Base-by-base conservation (phyloP, 2,113 vertebrate species). In the Brachyistius frenatus region DNA sequence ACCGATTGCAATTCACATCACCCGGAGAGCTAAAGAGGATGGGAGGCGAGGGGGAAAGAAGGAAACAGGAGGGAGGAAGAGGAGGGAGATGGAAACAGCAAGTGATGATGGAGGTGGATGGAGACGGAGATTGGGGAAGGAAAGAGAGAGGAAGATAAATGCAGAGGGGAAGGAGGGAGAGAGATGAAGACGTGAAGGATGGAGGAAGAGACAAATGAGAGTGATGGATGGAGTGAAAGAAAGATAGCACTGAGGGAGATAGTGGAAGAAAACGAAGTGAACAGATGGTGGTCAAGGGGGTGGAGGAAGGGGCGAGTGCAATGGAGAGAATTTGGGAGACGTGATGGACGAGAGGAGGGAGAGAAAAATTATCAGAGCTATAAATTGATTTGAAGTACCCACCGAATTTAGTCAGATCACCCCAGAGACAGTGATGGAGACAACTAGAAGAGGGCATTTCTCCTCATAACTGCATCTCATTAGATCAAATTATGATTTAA, bases 381-480 rank as follows among this genome's bases (percentile, higher is more conserved):
- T 81, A 52, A 87, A 87, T 85, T 78, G 53, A 87, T 87, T 68
- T 60, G 69, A 81, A 80, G 66, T 53, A 66, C 41, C 66, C 3
- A 2, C 66, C 55, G 65, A 86, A 79, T 87, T 82, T 49, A 61
- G 64, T 76, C 46, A 41, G n/a, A 72, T 72, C 78, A 10, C 69
- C 54, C 68, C 44, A 36, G 76, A 82, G 81, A 80, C 71, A 50
- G 56, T 77, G 77, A 76, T 50, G 14, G 77, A 85, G 82, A 81
- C 47, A 8, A 85, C 82, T 63, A 73, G 76, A 76, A 83, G 15
- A 4, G 64, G 82, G 31, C 74, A 70, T 74, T 70, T 72, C 72
- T 86, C 9, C 78, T 83, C 82, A 60, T 90, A 15, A 75, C 63
- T 62, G 11, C 36, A 78, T 75, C 68, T 87, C 71, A 85, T 87